Conservation (phyloP, 1,140 invertebrate genomes). For the Battus philenor region DNA sequence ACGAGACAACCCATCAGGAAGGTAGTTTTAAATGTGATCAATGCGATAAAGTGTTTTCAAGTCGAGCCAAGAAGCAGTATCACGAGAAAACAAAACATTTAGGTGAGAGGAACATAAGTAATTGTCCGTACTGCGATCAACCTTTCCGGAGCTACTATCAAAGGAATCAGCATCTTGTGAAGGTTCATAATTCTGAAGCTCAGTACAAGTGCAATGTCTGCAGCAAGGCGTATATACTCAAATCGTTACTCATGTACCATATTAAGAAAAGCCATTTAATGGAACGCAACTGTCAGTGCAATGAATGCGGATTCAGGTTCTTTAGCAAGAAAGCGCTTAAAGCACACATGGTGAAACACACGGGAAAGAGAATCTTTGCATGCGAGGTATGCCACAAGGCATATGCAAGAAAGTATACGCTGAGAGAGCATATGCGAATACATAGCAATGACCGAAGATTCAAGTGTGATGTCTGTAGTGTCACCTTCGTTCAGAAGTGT, state of each 20-base stretch:
- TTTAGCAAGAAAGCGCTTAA: slow-evolving; percentile 75
- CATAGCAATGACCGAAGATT: slow-evolving; percentile 70
- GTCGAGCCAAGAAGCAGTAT: slow-evolving; percentile 45
- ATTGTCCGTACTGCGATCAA: slow-evolving; percentile 51
- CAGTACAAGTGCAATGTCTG: slow-evolving; percentile 65
- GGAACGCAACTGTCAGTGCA: slow-evolving; percentile 63
- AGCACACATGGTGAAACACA: slow-evolving; percentile 76
- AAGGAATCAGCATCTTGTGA: slow-evolving; percentile 54
- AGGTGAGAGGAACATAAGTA: slow-evolving; percentile 45
- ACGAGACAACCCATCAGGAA: slow-evolving; percentile 44
- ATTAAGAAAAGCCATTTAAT: slow-evolving; percentile 61
- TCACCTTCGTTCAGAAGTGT: slow-evolving; percentile 58
- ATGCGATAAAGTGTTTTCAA: slow-evolving; percentile 54
- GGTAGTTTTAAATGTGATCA: slow-evolving; percentile 57
- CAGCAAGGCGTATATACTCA: slow-evolving; percentile 45
- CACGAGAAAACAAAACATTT: slow-evolving; percentile 56
- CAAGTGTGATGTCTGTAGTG: slow-evolving; percentile 58
- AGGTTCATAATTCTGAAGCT: slow-evolving; percentile 53
- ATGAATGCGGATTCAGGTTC: slow-evolving; percentile 67
- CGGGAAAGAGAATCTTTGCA: slow-evolving; percentile 83
- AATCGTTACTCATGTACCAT: slow-evolving; percentile 51
- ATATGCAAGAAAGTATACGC: slow-evolving; percentile 76
- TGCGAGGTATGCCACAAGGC: slow-evolving; percentile 80
- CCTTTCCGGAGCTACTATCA: slow-evolving; percentile 57
- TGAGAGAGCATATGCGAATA: slow-evolving; percentile 76